Evolutionary conservation across 2,888 invertebrate genomes (phyloP), one percentile per base, ranked within the genome.

Genomic region (Nemurella pictetii): DNA sequence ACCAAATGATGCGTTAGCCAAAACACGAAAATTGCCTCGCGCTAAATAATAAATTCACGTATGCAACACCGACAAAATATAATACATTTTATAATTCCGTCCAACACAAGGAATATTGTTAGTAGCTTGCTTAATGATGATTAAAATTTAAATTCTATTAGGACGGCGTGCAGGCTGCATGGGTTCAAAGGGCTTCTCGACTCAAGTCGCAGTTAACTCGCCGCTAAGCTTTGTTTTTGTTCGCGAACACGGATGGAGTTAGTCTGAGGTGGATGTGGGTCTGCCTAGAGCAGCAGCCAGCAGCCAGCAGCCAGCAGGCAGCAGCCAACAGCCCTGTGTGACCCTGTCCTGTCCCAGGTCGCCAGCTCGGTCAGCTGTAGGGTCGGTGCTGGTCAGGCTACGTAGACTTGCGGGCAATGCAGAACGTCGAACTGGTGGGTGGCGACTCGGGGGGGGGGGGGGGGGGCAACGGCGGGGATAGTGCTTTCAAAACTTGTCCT

Each of bases 101-200:
- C 9, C 32, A 35, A 80, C 80, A 80, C 35, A 80, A 80, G 80
- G 80, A 80, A 80, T 80, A 80, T 26, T 27, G 75, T 35, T 80
- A 35, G 30, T 80, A 26, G 80, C 35, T 36, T 35, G 35, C 32
- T 35, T 32, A 35, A 35, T 80, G 80, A 36, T 35, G 35, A 80
- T 80, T 80, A 80, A 80, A 80, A 25, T 80, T 80, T 80, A 32
- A 80, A 35, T 26, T 75, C 75, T 75, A 75, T 75, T 75, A 75
- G 75, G 75, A 55, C 55, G 5, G n/a, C n/a, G 78, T 20, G 80
- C 36, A n/a, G 35, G 35, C 29, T 80, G 35, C 32, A 80, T 35
- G 80, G 80, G 35, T 80, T 80, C 80, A 80, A 80, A 80, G 80
- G 80, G 78, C 55, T 55, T 55, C 15, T 20, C 55, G 55, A 55